A percentile compares a stretch with the other conserved stretches of the same genome.
Conservation (phyloP, 2,888 invertebrate species). For the Leucozona laternaria region DNA sequence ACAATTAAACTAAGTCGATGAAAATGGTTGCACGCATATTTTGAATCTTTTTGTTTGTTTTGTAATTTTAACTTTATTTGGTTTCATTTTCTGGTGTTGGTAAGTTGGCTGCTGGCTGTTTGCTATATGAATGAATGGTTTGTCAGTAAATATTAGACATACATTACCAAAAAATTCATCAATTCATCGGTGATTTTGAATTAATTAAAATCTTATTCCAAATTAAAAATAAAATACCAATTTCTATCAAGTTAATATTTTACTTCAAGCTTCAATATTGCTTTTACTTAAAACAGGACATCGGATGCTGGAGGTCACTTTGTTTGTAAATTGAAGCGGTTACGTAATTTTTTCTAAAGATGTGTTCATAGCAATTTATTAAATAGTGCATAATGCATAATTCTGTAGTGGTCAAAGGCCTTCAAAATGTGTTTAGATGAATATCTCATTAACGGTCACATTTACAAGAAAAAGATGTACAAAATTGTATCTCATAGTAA, state of each 20-base stretch:
- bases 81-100: conserved; percentile 45
- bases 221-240: background rate
- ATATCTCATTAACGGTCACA: no score
- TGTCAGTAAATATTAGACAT: conserved; percentile 52
- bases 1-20: conserved; percentile 27
- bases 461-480: no score
- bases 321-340: background rate
- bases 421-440: no score
- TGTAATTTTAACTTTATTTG: conserved; percentile 53
- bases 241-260: no score
- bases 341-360: no score
- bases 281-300: background rate
- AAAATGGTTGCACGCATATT: conserved; percentile 54
- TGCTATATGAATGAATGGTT: conserved; percentile 60
- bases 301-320: background rate
- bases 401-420: no score
- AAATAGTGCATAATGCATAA: no score
- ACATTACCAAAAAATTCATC: background rate
- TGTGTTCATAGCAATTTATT: no score
- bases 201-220: background rate
- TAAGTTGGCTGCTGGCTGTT: conserved; percentile 53
- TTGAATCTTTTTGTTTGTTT: conserved; percentile 38
- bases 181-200: conserved; percentile 32
- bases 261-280: no score
- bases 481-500: no score